Conservation (phyloP, 2,888 invertebrate species). For the Plebejus melissa region DNA sequence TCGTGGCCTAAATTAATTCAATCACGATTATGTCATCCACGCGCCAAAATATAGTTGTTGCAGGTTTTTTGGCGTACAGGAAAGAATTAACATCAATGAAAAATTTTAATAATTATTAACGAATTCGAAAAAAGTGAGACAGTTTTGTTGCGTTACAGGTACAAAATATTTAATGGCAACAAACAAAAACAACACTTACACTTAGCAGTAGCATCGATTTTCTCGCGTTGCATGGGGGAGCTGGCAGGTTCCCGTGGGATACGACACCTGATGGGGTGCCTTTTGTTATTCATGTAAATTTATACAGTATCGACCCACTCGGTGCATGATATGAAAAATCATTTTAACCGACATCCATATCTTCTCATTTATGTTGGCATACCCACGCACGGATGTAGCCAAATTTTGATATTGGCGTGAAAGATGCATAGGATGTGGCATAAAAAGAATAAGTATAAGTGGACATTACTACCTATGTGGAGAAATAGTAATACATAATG, state of each 20-base stretch:
- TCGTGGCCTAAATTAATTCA: too few species aligned
- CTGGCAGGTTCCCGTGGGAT: conserved; percentile 36
- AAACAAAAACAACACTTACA: not conserved
- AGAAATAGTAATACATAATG: too few species aligned
- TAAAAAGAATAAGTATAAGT: too few species aligned
- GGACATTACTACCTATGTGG: too few species aligned
- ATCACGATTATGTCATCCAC: too few species aligned
- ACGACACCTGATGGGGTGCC: conserved; percentile 34
- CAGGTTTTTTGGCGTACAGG: too few species aligned
- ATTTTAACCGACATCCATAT: not conserved
- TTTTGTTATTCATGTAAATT: conserved; percentile 28
- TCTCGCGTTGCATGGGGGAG: not conserved
- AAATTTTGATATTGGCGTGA: not conserved
- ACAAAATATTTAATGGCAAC: not conserved
- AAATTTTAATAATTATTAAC: not conserved
- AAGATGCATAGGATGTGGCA: too few species aligned
- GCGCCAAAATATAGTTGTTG: too few species aligned
- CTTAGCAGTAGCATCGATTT: conserved; percentile 13
- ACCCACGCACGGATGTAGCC: not conserved
- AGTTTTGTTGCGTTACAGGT: not conserved
- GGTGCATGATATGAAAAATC: conserved; percentile 20
- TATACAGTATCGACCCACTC: conserved; percentile 6
- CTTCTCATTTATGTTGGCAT: not conserved
- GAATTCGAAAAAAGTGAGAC: not conserved
- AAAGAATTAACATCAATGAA: not conserved